A percentile compares a stretch with the other conserved stretches of the same genome.
phyloP scores from a whole-genome alignment of 2,797 vertebrate genomes.

The Spinibarbus caldwelli region DNA sequence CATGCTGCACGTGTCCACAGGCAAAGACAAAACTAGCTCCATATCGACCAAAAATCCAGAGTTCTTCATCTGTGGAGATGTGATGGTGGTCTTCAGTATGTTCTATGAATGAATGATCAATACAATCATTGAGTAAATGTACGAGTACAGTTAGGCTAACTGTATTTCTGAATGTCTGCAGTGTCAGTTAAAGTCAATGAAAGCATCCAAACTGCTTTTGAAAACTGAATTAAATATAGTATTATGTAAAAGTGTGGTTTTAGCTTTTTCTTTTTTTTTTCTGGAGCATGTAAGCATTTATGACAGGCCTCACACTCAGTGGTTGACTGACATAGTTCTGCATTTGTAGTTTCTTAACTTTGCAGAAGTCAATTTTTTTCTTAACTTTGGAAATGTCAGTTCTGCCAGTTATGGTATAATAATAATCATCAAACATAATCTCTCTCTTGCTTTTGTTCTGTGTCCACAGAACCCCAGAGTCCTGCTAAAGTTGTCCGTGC shows the following conservation, averaged over 20 bases:
- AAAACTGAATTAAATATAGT: background rate
- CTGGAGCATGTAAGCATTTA: background rate
- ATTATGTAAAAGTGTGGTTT: background rate
- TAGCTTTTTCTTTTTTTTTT: background rate
- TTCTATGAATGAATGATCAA: background rate
- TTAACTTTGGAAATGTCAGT: background rate
- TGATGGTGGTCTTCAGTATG: background rate
- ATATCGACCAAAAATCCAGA: background rate
- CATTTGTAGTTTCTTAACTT: background rate
- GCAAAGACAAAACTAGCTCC: background rate
- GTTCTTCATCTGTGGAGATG: background rate
- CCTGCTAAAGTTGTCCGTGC: conserved; percentile 85
- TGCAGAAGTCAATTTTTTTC: background rate
- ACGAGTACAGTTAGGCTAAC: background rate
- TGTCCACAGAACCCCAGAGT: conserved; percentile 82
- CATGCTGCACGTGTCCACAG: background rate
- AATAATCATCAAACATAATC: conserved; percentile 39
- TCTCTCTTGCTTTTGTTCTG: conserved; percentile 49
- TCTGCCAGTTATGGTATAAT: background rate
- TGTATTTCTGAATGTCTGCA: background rate
- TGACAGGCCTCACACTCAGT: background rate
- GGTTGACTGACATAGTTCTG: background rate
- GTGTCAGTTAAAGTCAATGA: background rate
- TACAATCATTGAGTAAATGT: background rate
- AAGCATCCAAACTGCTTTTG: background rate